Evolutionary conservation across 2,113 vertebrate genomes (phyloP).

Genomic region (Brienomyrus brachyistius): DNA sequence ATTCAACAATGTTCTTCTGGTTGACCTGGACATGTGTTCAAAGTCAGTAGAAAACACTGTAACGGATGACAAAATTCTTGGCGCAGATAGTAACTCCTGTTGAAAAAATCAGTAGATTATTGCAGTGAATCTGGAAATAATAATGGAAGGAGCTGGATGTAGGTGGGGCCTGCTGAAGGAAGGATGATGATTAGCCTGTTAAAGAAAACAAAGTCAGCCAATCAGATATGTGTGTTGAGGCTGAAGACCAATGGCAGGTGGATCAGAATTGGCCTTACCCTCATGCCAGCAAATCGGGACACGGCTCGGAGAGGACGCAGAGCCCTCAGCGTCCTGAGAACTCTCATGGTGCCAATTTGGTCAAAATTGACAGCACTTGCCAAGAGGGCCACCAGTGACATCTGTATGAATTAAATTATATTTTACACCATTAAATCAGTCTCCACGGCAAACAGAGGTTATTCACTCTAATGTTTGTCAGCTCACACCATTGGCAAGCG

Average conservation of each 20-base stretch:
- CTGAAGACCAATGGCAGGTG: slow-evolving; percentile 5
- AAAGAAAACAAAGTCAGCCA: background rate
- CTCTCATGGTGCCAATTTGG: slow-evolving; percentile 54
- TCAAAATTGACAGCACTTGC: slow-evolving; percentile 50
- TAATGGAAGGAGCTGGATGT: background rate
- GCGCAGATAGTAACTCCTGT: background rate
- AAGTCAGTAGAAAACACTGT: background rate
- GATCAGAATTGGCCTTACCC: slow-evolving; percentile 61
- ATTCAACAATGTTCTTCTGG: background rate
- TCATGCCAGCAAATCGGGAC: slow-evolving; percentile 66
- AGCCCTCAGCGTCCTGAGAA: slow-evolving; percentile 58
- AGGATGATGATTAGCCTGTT: background rate
- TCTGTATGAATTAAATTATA: slow-evolving; percentile 49
- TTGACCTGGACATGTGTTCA: background rate
- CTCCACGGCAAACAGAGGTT: background rate
- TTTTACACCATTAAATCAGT: slow-evolving; percentile 27
- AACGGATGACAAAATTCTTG: background rate
- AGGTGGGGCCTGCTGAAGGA: background rate
- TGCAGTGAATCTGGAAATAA: background rate
- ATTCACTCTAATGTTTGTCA: background rate
- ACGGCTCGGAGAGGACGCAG: slow-evolving; percentile 55
- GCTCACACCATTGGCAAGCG: background rate
- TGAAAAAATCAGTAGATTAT: background rate
- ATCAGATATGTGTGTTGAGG: background rate
- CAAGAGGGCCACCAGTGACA: slow-evolving; percentile 55